These are phyloP conservation scores for Caradrina kadenii DNA, from an alignment of 2,888 invertebrate genomes.

Conservation along the genomic window DNA sequence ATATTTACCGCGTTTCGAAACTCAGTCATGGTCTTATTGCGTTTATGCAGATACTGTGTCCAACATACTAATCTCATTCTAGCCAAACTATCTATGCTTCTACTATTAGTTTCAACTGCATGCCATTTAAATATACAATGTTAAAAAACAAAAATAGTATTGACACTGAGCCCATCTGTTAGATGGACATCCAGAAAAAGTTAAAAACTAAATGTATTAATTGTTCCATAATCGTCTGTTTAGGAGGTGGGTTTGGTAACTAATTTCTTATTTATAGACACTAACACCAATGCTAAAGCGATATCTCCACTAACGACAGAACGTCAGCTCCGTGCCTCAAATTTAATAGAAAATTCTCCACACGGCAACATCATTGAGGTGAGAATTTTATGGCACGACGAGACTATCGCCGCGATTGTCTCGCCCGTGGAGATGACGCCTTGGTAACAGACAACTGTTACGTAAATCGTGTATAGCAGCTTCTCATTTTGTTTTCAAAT, in stretches of 20 bases:
- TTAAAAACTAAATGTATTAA: too few species aligned
- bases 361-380: too few species aligned
- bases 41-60: constrained; percentile 32
- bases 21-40: constrained; percentile 60
- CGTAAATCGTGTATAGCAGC: background rate
- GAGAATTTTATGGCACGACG: too few species aligned
- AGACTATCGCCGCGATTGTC: background rate
- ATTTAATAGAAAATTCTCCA: too few species aligned
- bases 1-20: constrained; percentile 62
- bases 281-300: background rate
- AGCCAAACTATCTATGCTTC: constrained; percentile 15
- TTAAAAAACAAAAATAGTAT: background rate
- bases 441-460: constrained; percentile 1
- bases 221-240: background rate
- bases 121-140: background rate
- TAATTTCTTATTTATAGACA: background rate
- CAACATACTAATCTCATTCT: constrained; percentile 48
- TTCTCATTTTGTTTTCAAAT: background rate
- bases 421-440: background rate
- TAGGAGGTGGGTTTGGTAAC: background rate
- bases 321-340: too few species aligned
- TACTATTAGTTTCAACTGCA: constrained; percentile 25
- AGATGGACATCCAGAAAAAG: background rate
- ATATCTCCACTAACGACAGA: too few species aligned
- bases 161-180: background rate